Conservation (phyloP, 2,888 invertebrate species). For the Limnephilus rhombicus region DNA sequence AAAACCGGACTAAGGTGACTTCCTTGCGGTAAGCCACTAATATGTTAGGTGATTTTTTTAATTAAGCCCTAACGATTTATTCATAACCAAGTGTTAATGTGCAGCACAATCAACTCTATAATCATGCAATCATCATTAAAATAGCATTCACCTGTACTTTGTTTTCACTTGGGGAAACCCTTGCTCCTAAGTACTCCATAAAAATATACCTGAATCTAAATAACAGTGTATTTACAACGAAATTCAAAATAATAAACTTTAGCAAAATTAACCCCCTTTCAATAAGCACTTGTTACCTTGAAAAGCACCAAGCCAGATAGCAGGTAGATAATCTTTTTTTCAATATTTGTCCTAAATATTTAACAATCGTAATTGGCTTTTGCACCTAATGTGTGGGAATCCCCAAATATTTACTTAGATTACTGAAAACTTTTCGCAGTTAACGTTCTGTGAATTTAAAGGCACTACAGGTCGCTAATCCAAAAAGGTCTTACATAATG, state of each 20-base stretch:
- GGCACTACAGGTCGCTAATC: slow-evolving; percentile 17
- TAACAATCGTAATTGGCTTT: neutral
- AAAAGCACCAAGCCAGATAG: neutral
- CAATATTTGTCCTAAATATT: slow-evolving; percentile 31
- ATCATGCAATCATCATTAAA: neutral
- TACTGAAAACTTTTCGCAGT: slow-evolving; percentile 11
- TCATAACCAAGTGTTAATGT: neutral
- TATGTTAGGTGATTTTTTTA: neutral
- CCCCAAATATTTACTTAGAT: slow-evolving; percentile 16
- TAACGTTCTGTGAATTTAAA: neutral
- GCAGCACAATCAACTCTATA: neutral
- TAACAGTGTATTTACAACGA: neutral
- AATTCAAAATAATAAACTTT: neutral
- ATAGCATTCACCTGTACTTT: neutral
- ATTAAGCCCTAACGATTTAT: neutral
- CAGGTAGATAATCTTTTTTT: slow-evolving; percentile 6
- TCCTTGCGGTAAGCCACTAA: too few relatives aligned
- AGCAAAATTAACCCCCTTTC: neutral
- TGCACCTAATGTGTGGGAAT: slow-evolving; percentile 16
- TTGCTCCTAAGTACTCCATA: neutral
- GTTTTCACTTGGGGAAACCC: neutral
- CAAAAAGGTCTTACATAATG: slow-evolving; percentile 19
- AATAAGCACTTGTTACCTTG: slow-evolving; percentile 11
- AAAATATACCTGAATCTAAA: neutral
- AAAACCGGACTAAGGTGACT: too few relatives aligned